A percentile compares a stretch with the other conserved stretches of the same genome.
Conservation (phyloP, 2,113 vertebrate genomes). For the Heterotilapia buettikoferi region DNA sequence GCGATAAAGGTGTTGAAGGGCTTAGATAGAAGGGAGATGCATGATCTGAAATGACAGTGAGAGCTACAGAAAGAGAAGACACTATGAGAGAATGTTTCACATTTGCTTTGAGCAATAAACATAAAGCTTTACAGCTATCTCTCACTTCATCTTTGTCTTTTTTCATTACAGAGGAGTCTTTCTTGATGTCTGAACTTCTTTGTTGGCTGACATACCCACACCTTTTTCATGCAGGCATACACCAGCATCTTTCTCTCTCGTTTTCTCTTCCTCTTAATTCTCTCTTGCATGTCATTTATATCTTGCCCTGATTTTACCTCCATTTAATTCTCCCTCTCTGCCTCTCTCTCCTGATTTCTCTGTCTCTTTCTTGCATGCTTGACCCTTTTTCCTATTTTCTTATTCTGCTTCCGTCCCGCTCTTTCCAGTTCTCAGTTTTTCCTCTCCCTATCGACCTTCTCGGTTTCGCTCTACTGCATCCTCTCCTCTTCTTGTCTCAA, state of each 20-base stretch:
- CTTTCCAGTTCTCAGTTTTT: conserved; percentile 3
- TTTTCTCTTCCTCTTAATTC: neutral
- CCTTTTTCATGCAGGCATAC: neutral
- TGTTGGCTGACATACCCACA: neutral
- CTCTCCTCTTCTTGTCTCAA: conserved; percentile 30
- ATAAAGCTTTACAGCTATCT: neutral
- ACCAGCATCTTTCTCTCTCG: neutral
- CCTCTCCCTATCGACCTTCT: conserved; percentile 33
- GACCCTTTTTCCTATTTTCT: neutral
- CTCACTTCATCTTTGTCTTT: neutral
- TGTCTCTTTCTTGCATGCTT: neutral
- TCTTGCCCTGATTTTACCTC: neutral
- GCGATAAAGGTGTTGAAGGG: neutral
- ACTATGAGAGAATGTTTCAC: neutral
- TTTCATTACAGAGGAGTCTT: neutral
- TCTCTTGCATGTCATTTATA: neutral
- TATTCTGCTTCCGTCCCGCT: conserved; percentile 20
- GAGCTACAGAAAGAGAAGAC: neutral
- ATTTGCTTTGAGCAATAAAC: neutral
- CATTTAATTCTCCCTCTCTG: neutral
- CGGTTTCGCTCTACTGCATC: conserved; percentile 29
- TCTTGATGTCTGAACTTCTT: conserved; percentile 14
- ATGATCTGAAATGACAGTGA: neutral
- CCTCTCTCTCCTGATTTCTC: neutral
- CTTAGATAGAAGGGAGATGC: neutral